A percentile compares a stretch with the other conserved stretches of the same genome.
These are phyloP conservation scores for Trinectes maculatus DNA, from an alignment of 2,113 vertebrate genomes.

Conservation along the genomic window DNA sequence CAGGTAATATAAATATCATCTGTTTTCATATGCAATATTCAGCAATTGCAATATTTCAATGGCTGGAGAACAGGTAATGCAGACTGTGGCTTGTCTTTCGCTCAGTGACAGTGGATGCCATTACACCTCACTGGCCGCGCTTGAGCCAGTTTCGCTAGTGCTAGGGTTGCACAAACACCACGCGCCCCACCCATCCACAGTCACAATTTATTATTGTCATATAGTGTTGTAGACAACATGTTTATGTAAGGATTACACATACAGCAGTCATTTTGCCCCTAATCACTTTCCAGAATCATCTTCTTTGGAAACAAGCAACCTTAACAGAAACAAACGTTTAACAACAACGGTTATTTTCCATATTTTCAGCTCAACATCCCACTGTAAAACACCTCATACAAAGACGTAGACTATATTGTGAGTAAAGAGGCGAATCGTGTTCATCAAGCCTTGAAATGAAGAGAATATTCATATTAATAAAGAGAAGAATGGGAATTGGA, in stretches of 20 bases:
- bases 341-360: neutral
- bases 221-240: neutral
- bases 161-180: slow-evolving; percentile 26
- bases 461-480: neutral
- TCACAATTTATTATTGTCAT: slow-evolving; percentile 4
- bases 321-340: neutral
- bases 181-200: slow-evolving; percentile 3
- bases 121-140: slow-evolving; percentile 31
- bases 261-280: neutral
- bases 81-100: neutral
- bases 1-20: no score
- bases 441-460: neutral
- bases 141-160: slow-evolving; percentile 27
- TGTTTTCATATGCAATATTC: slow-evolving; percentile 8
- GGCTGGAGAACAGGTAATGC: slow-evolving; percentile 2
- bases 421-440: neutral
- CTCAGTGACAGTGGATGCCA: slow-evolving; percentile 34
- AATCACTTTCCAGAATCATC: neutral
- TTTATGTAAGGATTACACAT: neutral
- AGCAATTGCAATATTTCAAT: slow-evolving; percentile 1
- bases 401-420: neutral
- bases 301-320: neutral
- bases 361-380: neutral
- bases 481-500: no score
- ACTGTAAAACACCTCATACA: neutral